Evolutionary conservation across 30 jellyfish, hydroid and myxozoan species (phyloP), one percentile per base, ranked within the genome.

Genomic region (Hydractinia echinata): DNA sequence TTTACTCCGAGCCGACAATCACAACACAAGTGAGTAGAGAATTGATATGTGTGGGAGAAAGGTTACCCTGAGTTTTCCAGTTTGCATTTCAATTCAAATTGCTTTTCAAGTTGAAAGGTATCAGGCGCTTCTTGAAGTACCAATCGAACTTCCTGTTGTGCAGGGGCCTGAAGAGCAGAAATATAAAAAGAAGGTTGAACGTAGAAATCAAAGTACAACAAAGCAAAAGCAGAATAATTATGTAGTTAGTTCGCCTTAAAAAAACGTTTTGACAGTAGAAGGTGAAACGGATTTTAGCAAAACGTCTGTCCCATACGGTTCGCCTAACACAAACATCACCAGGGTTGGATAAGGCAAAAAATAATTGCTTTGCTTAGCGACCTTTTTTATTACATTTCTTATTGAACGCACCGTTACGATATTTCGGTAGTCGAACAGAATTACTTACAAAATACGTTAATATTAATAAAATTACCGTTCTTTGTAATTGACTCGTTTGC

Each of bases 401-500:
- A n/a, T n/a, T n/a, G n/a, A n/a, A n/a, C n/a, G n/a, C n/a, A n/a
- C n/a, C n/a, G n/a, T n/a, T n/a, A n/a, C n/a, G n/a, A n/a, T n/a
- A n/a, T n/a, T n/a, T n/a, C n/a, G n/a, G n/a, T n/a, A n/a, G n/a
- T n/a, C n/a, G n/a, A n/a, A n/a, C n/a, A n/a, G n/a, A n/a, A n/a
- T n/a, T n/a, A n/a, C n/a, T n/a, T n/a, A n/a, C n/a, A n/a, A 30
- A 30, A 30, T 30, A 30, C 2, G 44, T 30, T 30, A 30, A 30
- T 30, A 30, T 30, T 30, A 30, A 76, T 0, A 14, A 13, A 10
- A 79, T 64, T 61, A 91, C 97, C 60, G 88, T 73, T 72, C 95
- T 79, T 54, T 91, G 97, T 54, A 91, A 88, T 66, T 91, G 96
- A 66, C 97, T 91, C 5, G 97, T 91, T 67, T 91, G 97, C 52